Evolutionary conservation across 2,888 invertebrate species (phyloP), one percentile per base, ranked within the genome.

Genomic region (Caradrina clavipalpis): DNA sequence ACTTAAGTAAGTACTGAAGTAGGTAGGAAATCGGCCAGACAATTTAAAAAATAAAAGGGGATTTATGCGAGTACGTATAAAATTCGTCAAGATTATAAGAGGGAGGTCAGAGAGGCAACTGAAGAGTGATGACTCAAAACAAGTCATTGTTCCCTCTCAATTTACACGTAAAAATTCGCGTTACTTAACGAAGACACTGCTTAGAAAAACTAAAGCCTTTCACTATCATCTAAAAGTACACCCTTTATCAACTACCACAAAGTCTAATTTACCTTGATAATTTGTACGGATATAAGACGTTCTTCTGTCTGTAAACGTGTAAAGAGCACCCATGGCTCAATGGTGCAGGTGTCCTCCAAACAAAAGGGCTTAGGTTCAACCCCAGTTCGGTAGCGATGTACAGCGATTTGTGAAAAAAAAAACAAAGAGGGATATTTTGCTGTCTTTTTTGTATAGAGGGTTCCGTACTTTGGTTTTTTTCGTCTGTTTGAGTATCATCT

Each of bases 271-370:
- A 0, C 0, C 0, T 2, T 74, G 19, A 2, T 0, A 0, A 35
- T 15, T 22, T 4, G 1, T 3, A 17, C 39, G 26, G 5, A 71
- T 50, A 65, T 92, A 86, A 0, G 81, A 64, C 85, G 47, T 89
- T 94, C 73, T 88, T 21, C 57, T 66, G 92, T 94, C 92, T 94
- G 83, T 87, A 60, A 76, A 64, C 81, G 82, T 72, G 80, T 89
- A 90, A 93, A 94, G 91, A 91, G 94, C 95, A 94, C 95, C 95
- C 94, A 93, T 87, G 84, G 90, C 89, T 91, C 88, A 88, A 94
- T 91, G 87, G 90, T 90, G 95, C 95, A 95, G 95, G 95, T 95
- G 95, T 95, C 88, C 89, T 82, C 75, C 83, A 86, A 92, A 95
- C 95, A 95, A 95, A 93, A 92, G 94, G 89, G 90, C 87, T 90